phyloP scores from a whole-genome alignment of 2,113 vertebrate genomes.

The Rhinoptilus africanus region DNA sequence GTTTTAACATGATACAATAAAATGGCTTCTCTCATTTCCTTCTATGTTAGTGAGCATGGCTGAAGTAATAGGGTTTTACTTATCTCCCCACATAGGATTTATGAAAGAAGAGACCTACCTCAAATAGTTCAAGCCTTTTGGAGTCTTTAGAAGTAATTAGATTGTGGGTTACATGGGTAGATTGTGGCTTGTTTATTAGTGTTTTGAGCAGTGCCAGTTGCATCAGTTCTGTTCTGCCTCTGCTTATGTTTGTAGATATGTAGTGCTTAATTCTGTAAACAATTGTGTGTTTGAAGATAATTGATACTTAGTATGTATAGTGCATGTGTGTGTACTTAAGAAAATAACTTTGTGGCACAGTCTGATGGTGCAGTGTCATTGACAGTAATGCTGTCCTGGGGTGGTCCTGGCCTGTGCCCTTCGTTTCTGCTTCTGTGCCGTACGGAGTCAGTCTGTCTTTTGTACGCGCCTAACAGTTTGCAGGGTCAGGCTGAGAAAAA shows the following conservation, averaged over 20 bases:
- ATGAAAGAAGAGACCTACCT: constrained; percentile 13
- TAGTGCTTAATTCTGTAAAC: neutral
- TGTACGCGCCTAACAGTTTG: neutral
- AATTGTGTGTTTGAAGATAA: neutral
- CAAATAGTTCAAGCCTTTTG: neutral
- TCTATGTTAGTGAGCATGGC: neutral
- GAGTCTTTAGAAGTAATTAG: constrained; percentile 33
- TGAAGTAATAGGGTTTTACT: neutral
- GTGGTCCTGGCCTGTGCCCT: neutral
- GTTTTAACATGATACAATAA: neutral
- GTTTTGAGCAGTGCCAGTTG: neutral
- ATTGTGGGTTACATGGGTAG: constrained; percentile 30
- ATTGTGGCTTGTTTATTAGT: constrained; percentile 34
- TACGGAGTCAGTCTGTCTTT: neutral
- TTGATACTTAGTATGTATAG: neutral
- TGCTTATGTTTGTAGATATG: neutral
- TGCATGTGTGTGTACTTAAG: neutral
- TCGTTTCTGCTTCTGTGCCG: neutral
- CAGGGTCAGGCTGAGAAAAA: neutral
- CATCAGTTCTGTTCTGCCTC: neutral
- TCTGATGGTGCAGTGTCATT: neutral
- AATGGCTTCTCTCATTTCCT: neutral
- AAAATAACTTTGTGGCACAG: neutral
- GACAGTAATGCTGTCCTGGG: neutral
- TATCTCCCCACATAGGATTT: neutral